These are phyloP conservation scores for Probaryconus sp. DNA, from an alignment of 1,140 invertebrate species.

Conservation along the genomic window DNA sequence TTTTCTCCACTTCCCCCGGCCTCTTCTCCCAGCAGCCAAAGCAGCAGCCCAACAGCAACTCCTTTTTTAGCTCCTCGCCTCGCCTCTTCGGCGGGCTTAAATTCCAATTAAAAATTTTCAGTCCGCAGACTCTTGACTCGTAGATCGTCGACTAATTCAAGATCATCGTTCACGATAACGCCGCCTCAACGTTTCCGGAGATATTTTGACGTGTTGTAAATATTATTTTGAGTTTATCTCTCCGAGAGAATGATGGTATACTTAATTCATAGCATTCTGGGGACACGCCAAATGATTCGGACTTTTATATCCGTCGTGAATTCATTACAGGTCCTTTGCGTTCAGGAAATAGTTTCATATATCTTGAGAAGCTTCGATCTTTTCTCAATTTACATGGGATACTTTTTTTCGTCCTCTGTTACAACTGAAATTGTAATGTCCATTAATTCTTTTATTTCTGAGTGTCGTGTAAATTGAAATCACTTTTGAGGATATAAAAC, in stretches of 20 bases:
- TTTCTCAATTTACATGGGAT: no score
- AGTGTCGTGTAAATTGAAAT: no score
- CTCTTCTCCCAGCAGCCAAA: background rate
- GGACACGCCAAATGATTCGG: background rate
- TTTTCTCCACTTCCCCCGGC: constrained; percentile 20
- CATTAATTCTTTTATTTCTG: no score
- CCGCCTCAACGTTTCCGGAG: constrained; percentile 43
- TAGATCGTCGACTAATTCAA: constrained; percentile 47
- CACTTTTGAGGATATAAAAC: no score
- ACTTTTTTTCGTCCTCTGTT: no score
- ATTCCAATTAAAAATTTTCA: constrained; percentile 68
- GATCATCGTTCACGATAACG: constrained; percentile 58
- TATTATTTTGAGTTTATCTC: constrained; percentile 39
- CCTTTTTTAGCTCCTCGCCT: constrained; percentile 40
- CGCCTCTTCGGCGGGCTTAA: constrained; percentile 45
- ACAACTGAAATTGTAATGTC: no score
- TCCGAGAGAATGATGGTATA: constrained; percentile 13
- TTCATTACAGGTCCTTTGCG: constrained; percentile 5
- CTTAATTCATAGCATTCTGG: constrained; percentile 40
- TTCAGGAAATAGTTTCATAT: no score
- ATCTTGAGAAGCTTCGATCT: no score
- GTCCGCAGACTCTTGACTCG: constrained; percentile 37
- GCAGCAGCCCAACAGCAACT: no score
- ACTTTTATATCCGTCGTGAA: constrained; percentile 35
- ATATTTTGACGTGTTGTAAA: constrained; percentile 50